A percentile compares a stretch with the other conserved stretches of the same genome.
phyloP scores from a whole-genome alignment of 2,113 vertebrate genomes.

The Lates calcarifer region DNA sequence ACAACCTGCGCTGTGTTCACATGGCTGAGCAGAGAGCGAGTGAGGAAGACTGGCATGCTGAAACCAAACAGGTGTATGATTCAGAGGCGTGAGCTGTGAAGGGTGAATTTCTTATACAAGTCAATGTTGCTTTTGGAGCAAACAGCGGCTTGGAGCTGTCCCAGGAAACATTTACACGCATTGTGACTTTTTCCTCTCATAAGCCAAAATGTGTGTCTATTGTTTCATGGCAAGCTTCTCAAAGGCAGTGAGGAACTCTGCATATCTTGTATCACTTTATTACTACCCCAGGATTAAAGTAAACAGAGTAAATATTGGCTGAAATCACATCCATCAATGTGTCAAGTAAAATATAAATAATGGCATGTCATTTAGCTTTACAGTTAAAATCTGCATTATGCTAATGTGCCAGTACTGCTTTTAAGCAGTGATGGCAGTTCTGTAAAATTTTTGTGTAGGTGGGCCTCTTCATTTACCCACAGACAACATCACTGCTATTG shows the following conservation, averaged over 20 bases:
- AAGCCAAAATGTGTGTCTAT: constrained; percentile 42
- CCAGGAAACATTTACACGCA: constrained; percentile 78
- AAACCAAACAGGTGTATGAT: constrained; percentile 87
- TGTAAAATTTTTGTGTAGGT: constrained; percentile 24
- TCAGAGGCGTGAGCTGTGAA: constrained; percentile 84
- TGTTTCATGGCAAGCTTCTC: constrained; percentile 45
- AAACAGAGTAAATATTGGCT: not conserved
- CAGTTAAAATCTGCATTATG: not conserved
- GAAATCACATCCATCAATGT: not conserved
- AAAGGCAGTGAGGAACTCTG: constrained; percentile 8
- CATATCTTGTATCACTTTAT: not conserved
- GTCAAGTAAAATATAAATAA: constrained; percentile 3
- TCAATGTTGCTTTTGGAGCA: constrained; percentile 81
- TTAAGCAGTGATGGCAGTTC: not conserved
- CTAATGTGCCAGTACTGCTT: not conserved
- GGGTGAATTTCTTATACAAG: constrained; percentile 82
- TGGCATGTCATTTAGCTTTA: not conserved
- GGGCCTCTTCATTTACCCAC: constrained; percentile 18
- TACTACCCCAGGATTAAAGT: not conserved
- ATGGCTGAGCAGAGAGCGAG: constrained; percentile 85
- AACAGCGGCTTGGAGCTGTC: constrained; percentile 75
- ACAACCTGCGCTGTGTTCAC: constrained; percentile 86
- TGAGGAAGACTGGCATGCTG: constrained; percentile 83
- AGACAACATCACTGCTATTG: constrained; percentile 21
- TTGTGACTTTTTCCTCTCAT: constrained; percentile 52